Evolutionary conservation across 2,113 vertebrate genomes (phyloP), one percentile per base, ranked within the genome.

Genomic region (Sceloporus tristichus): DNA sequence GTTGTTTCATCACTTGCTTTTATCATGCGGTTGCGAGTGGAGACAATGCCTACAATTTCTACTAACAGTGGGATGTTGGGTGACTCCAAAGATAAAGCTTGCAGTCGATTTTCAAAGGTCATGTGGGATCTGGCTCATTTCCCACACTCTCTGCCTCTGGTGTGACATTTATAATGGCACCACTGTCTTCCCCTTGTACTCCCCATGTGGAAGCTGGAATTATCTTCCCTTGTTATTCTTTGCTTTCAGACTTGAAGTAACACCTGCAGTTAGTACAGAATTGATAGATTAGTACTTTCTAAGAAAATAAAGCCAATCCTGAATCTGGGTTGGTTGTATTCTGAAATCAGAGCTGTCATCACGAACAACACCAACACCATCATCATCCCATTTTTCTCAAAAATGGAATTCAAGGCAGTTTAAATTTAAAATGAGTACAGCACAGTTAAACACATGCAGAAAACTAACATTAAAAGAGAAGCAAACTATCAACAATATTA

Each of bases 11-110:
- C 27, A 68, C 10, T 70, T 27, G 66, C 34, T 79, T 79, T 68
- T 59, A 9, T 40, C 10, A 29, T 4, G 29, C 1, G 79, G 59
- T 7, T 75, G 27, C 56, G 75, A 90, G 92, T 40, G 59, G 89
- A 79, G 71, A 87, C 62, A 91, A 82, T 92, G 85, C 74, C 53
- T 90, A 77, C 53, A 86, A 82, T 82, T 91, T 89, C 80, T 87
- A 42, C 68, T 77, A 86, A 70, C 85, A 70, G 65, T 48, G 80
- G 81, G 79, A 90, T 89, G 27, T 86, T 38, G 74, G 71, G 82
- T 0, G 85, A 82, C 66, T 18, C 21, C 53, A 78, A 85, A 89
- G n/a, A 66, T 62, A 87, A 91, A 59, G 48, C 62, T 76, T 76
- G 85, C 76, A 81, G 68, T 88, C 92, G 42, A 5, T 80, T 84